Evolutionary conservation across 2,888 invertebrate species (phyloP).

Genomic region (Helicoverpa assulta): DNA sequence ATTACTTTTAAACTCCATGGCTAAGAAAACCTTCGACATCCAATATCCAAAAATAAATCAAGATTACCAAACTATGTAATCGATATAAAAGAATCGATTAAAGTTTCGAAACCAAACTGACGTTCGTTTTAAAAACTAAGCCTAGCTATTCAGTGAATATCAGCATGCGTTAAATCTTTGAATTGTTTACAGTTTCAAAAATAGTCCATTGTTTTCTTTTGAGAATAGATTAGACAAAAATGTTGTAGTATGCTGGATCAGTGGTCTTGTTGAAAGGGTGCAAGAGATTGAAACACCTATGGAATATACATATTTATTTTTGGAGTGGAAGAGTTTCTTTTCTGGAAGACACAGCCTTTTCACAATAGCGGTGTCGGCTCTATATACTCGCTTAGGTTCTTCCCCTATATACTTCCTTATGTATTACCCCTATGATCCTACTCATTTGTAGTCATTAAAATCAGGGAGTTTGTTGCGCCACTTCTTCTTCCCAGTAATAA

Average conservation of each 20-base stretch:
- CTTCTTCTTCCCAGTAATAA: no score
- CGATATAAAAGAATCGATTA: constrained; percentile 18
- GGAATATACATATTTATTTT: no score
- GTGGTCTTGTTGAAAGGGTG: not conserved
- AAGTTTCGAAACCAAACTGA: constrained; percentile 20
- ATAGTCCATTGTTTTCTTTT: constrained; percentile 17
- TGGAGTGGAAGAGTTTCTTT: no score
- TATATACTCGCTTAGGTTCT: no score
- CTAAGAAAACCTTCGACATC: constrained; percentile 16
- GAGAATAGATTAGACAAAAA: constrained; percentile 1
- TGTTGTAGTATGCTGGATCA: constrained; percentile 2
- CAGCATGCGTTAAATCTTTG: constrained; percentile 1
- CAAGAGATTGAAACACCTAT: no score
- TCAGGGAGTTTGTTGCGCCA: no score
- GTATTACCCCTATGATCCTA: no score
- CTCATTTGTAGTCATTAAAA: no score
- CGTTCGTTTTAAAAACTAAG: constrained; percentile 11
- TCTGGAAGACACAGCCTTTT: no score
- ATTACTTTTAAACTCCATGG: not conserved
- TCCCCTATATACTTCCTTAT: no score
- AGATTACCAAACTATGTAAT: constrained; percentile 19
- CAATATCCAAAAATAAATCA: constrained; percentile 22
- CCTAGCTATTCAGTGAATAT: constrained; percentile 11
- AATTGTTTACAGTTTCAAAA: constrained; percentile 21
- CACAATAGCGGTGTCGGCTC: no score